Evolutionary conservation across 2,113 vertebrate genomes (phyloP).

Genomic region (Naja naja): DNA sequence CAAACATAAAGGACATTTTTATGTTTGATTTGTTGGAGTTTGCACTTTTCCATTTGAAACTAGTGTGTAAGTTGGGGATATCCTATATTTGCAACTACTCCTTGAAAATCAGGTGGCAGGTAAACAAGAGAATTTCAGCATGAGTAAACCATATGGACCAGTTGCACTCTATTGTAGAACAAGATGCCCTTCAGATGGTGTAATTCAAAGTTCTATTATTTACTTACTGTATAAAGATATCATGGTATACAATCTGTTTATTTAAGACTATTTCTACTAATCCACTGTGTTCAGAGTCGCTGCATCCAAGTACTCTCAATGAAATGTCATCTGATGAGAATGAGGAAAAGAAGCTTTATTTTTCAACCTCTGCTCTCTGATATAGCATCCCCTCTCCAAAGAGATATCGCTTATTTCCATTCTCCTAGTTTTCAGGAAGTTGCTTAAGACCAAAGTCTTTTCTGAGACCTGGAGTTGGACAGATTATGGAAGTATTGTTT

Average conservation of each 20-base stretch:
- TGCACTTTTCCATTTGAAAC: neutral
- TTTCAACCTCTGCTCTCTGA: neutral
- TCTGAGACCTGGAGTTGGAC: neutral
- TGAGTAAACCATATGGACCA: neutral
- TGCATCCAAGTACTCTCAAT: neutral
- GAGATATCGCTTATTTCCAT: neutral
- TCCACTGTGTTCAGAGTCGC: neutral
- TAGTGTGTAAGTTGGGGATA: neutral
- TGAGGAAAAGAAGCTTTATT: neutral
- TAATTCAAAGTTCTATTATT: neutral
- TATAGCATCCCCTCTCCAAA: neutral
- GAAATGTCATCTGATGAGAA: neutral
- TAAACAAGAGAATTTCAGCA: neutral
- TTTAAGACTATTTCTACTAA: neutral
- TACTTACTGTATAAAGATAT: neutral
- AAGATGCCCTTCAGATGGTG: neutral
- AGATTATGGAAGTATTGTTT: neutral
- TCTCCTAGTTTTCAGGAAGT: neutral
- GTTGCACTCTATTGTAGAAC: neutral
- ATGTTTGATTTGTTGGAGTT: neutral
- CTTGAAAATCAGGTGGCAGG: neutral
- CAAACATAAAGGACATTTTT: neutral
- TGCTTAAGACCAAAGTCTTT: neutral
- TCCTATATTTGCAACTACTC: neutral
- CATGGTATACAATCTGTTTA: neutral